Evolutionary conservation across 2,113 vertebrate genomes (phyloP), one percentile per base, ranked within the genome.

Genomic region (Nibea albiflora): DNA sequence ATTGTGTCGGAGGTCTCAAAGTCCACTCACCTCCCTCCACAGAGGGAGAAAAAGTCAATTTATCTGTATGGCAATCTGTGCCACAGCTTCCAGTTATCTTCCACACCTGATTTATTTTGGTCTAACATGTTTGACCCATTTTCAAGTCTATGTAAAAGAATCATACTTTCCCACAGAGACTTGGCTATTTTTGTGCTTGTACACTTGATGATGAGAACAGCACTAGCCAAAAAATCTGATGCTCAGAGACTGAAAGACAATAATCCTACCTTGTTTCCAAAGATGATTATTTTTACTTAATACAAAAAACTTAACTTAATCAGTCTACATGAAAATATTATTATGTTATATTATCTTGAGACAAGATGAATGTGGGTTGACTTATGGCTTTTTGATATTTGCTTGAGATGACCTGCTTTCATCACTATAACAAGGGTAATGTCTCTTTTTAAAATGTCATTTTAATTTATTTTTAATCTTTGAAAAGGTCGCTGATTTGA

Each of bases 1-100:
- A 60, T 53, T 28, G 46, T 72, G 56, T 54, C 54, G 31, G 47
- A 22, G 35, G 14, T 68, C 62, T 80, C 42, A 49, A 52, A 47
- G 53, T 84, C 53, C 47, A 31, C 24, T 49, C 24, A 39, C 63
- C 20, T 57, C 66, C 20, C 22, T 76, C 46, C 11, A 14, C 22
- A 47, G n/a, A 60, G 35, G 39, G 9, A 39, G 7, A 39, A 42
- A 11, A 56, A 19, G 31, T 71, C 47, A 5, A 46, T 46, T 46
- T 64, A 22, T 71, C 44, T 60, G 24, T 44, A 39, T 42, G 44
- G 75, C 1, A 80, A 26, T n/a, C 31, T 73, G 19, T 26, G 39
- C 19, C 17, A 24, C 6, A 52, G 24, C 66, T 42, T 73, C 17
- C 44, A 16, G 14, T 52, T 77, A 26, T 73, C 31, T 26, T 24